A percentile compares a stretch with the other conserved stretches of the same genome.
Conservation (phyloP, 1,140 invertebrate species). For the Gonatopus flavifemur region DNA sequence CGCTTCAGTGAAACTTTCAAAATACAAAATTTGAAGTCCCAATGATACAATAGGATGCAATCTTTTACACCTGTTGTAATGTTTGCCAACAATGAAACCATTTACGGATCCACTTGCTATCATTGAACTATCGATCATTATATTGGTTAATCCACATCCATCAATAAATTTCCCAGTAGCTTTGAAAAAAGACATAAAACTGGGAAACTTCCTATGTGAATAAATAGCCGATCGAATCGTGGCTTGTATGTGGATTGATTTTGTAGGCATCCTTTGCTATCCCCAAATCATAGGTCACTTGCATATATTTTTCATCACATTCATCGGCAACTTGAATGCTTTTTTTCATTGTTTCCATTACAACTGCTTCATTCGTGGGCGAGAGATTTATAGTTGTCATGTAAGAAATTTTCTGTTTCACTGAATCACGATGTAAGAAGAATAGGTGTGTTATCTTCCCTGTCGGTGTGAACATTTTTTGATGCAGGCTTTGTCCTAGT, state of each 20-base stretch:
- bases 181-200: conserved; percentile 44
- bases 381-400: conserved; percentile 24
- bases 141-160: conserved; percentile 40
- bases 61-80: conserved; percentile 44
- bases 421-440: no score
- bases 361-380: conserved; percentile 16
- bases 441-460: conserved; percentile 4
- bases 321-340: conserved; percentile 9
- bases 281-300: conserved; percentile 26
- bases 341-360: conserved; percentile 20
- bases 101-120: conserved; percentile 39
- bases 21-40: conserved; percentile 34
- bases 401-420: conserved; percentile 19
- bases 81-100: conserved; percentile 39
- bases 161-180: conserved; percentile 6
- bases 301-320: conserved; percentile 32
- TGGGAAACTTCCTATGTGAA: conserved; percentile 44
- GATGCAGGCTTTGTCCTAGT: no score
- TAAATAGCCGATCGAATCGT: conserved; percentile 28
- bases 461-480: no score
- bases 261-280: conserved; percentile 25
- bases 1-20: conserved; percentile 12
- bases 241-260: conserved; percentile 7
- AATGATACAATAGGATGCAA: conserved; percentile 37
- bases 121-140: conserved; percentile 38